These are phyloP conservation scores for Pseudomugil gertrudae DNA, from an alignment of 2,797 vertebrate genomes.

Conservation along the genomic window DNA sequence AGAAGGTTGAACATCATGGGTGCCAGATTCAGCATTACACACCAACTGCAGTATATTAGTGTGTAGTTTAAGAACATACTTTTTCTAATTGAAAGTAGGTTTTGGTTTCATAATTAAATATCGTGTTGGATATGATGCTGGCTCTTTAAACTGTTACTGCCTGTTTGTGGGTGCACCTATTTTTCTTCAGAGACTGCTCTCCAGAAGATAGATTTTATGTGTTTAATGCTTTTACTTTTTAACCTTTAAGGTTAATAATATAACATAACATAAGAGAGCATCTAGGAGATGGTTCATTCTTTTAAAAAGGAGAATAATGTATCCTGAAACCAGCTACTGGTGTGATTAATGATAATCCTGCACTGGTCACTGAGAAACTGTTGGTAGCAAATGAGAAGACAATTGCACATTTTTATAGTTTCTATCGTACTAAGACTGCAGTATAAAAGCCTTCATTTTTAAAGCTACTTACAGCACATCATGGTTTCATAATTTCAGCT, in stretches of 20 bases:
- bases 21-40: constrained; percentile 13
- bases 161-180: neutral
- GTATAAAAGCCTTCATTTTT: no score
- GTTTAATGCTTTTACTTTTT: neutral
- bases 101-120: neutral
- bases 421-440: no score
- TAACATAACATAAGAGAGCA: neutral
- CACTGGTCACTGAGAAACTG: no score
- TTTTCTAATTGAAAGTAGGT: neutral
- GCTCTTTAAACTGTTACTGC: neutral
- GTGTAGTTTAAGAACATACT: neutral
- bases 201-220: neutral
- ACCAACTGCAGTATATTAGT: constrained; percentile 1
- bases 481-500: neutral
- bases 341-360: no score
- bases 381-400: no score
- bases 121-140: neutral
- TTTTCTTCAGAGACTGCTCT: neutral
- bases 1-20: constrained; percentile 5
- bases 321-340: no score
- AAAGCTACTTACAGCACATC: no score
- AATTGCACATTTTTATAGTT: no score
- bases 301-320: no score
- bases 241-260: neutral
- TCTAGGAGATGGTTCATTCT: neutral